Conservation (phyloP, 2,797 vertebrate genomes). For the Anabacerthia variegaticeps region DNA sequence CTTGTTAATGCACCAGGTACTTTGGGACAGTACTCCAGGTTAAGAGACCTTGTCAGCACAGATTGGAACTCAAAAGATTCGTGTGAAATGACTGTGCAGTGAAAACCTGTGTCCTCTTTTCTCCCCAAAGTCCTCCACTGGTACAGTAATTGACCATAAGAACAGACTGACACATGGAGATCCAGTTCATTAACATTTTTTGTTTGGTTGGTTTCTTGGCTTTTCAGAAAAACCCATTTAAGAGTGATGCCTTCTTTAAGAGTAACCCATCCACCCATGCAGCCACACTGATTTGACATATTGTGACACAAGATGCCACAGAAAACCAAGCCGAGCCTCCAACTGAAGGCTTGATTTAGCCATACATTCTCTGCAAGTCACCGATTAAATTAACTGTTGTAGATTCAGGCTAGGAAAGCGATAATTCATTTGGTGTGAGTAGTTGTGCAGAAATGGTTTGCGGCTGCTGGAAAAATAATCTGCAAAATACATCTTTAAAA, state of each 20-base stretch:
- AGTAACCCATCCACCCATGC: constrained; percentile 4
- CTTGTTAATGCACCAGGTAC: neutral
- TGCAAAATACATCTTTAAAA: neutral
- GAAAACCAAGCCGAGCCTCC: constrained; percentile 39
- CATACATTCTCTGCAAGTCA: constrained; percentile 43
- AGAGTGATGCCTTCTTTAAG: constrained; percentile 21
- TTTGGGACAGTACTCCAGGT: neutral
- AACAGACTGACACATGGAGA: neutral
- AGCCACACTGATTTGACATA: constrained; percentile 48
- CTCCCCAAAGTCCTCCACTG: neutral
- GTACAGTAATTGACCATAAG: constrained; percentile 42
- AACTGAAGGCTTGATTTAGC: constrained; percentile 50
- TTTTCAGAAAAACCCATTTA: neutral
- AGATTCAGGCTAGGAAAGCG: neutral
- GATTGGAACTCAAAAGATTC: neutral
- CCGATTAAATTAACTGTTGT: constrained; percentile 46
- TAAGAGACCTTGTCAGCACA: neutral
- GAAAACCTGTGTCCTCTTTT: neutral
- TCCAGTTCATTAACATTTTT: constrained; percentile 33
- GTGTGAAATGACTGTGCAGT: neutral
- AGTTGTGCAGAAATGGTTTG: neutral
- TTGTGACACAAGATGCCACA: constrained; percentile 57
- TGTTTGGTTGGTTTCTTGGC: neutral
- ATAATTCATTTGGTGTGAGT: constrained; percentile 11
- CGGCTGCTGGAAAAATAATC: neutral